Evolutionary conservation across 2,797 vertebrate species (phyloP).

Genomic region (Lepus oiostolus): DNA sequence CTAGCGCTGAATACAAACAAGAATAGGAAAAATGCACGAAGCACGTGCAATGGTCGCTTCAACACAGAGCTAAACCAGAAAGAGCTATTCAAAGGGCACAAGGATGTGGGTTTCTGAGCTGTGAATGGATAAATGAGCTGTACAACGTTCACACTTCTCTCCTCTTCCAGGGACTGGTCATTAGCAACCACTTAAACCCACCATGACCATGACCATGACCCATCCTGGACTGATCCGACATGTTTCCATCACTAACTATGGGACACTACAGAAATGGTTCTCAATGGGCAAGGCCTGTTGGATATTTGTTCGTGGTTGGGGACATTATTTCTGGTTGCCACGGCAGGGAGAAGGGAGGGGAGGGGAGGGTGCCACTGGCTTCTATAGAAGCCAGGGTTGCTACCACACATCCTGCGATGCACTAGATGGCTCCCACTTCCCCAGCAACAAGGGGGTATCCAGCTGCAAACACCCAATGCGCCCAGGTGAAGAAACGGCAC

Average conservation of each 20-base stretch:
- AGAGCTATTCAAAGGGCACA: background rate
- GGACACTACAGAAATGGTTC: background rate
- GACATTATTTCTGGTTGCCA: background rate
- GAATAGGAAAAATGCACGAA: background rate
- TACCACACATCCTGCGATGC: no score
- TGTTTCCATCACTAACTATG: background rate
- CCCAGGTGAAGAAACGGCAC: background rate
- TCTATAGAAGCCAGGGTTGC: background rate
- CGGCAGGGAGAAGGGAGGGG: no score
- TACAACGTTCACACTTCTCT: background rate
- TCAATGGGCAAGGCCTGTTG: background rate
- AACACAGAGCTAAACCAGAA: background rate
- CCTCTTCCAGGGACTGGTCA: background rate
- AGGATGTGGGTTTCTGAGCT: no score
- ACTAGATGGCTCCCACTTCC: no score
- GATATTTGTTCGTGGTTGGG: no score
- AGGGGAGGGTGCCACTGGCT: background rate
- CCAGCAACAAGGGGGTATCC: background rate
- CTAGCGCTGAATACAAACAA: background rate
- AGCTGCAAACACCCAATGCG: background rate
- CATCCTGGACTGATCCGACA: background rate
- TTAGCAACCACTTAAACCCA: background rate
- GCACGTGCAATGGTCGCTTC: accelerated
- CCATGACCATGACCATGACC: background rate
- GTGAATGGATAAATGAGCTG: background rate